These are phyloP conservation scores for Eupithecia dodoneata DNA, from an alignment of 2,888 invertebrate genomes.

Conservation along the genomic window DNA sequence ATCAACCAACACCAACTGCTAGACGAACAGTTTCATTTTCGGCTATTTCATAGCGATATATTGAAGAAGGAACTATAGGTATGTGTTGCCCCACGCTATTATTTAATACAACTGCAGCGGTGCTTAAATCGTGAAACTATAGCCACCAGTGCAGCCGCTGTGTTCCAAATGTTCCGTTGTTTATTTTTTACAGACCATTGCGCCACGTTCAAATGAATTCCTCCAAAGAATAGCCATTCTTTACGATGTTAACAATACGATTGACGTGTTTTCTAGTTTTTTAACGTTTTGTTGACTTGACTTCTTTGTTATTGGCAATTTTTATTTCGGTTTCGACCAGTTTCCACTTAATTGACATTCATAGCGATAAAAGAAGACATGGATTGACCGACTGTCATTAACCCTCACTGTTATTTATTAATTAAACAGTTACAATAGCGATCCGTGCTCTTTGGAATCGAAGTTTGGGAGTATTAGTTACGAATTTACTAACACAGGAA, in stretches of 20 bases:
- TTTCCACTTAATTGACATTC: no score
- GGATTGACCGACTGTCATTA: no score
- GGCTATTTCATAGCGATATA: no score
- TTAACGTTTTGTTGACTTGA: not conserved
- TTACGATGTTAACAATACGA: not conserved
- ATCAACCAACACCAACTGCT: no score
- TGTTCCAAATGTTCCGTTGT: slow-evolving; percentile 14
- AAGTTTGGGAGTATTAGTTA: no score
- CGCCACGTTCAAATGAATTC: slow-evolving; percentile 21
- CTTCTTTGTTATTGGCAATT: no score
- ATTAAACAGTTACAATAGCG: not conserved
- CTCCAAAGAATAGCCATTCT: slow-evolving; percentile 1
- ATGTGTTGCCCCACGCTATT: not conserved
- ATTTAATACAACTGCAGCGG: not conserved
- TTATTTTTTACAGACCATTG: slow-evolving; percentile 34
- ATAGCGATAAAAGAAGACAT: no score
- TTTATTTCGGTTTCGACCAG: no score
- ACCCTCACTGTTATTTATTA: no score
- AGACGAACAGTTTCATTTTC: no score
- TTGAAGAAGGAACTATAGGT: not conserved
- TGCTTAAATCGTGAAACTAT: slow-evolving; percentile 5
- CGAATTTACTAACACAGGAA: no score
- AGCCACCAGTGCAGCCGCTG: not conserved
- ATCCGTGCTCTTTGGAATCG: not conserved
- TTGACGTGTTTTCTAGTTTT: not conserved